Base-by-base conservation (phyloP, 2,888 invertebrate genomes). In the Drosophila prostipennis region DNA sequence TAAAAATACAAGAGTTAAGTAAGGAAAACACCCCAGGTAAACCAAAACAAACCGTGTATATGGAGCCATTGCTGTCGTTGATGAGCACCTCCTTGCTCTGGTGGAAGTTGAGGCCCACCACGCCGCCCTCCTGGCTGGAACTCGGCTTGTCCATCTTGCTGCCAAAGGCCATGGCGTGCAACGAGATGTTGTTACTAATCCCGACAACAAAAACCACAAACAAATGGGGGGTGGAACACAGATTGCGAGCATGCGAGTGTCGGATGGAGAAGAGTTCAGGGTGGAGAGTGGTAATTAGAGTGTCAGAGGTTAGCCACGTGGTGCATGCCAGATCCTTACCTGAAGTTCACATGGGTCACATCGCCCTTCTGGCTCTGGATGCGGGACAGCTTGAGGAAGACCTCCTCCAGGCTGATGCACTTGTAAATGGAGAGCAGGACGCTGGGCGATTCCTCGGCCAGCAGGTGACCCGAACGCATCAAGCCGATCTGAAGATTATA, bases 391-490 rank as follows among this genome's bases (percentile, higher is more conserved):
- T 97, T 97, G 61, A 98, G 93, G 93, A 98, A 98, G 2, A 98
- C 98, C 82, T 98, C 98, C 92, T 98, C 98, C 6, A 98, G 93
- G 13, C 96, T 95, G 72, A 95, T 94, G 90, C 97, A 97, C 89
- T 94, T 95, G 93, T 97, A 97, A 94, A 96, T 96, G 51, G 95
- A 94, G 52, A 98, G 93, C 45, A 98, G 93, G 13, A 95, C 95
- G 77, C 96, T 95, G 0, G 98, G 98, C 13, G 96, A 96, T 91
- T 98, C 96, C 93, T 98, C 98, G 1, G 98, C 98, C 83, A 98
- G 92, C 52, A 98, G 93, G 58, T 96, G 94, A 0, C 98, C 98
- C 90, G 96, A 97, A 74, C 98, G 93, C 98, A 98, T 98, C 79
- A 98, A 93, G 69, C 98, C 98, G 91, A 98, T 98, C 98, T 29